These are phyloP conservation scores for Alligator mississippiensis DNA, from an alignment of 2,113 vertebrate species.

Conservation along the genomic window DNA sequence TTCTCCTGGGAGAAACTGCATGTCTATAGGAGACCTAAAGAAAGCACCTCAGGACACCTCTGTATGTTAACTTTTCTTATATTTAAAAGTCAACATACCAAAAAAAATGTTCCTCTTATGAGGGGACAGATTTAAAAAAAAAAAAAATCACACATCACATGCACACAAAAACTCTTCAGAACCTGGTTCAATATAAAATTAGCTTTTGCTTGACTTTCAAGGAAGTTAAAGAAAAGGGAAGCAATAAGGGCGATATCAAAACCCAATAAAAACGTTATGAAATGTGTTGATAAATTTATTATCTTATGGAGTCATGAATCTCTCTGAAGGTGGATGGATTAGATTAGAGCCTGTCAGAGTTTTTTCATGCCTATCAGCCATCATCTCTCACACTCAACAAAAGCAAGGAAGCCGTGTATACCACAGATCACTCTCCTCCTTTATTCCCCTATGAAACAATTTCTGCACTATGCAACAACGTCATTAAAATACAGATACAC, in stretches of 20 bases:
- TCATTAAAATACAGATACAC: too few species aligned
- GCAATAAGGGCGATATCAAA: background rate
- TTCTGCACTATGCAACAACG: too few species aligned
- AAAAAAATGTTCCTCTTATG: background rate
- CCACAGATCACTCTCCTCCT: background rate
- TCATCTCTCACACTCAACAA: background rate
- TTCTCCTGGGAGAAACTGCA: too few species aligned
- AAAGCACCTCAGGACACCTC: background rate
- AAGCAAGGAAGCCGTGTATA: background rate
- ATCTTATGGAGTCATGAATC: background rate
- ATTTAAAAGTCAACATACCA: background rate
- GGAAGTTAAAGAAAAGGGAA: background rate
- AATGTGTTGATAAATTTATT: background rate
- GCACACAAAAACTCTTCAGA: background rate
- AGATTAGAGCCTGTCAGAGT: background rate
- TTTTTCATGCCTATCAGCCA: background rate
- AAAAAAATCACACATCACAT: background rate
- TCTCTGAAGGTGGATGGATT: background rate
- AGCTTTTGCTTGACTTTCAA: background rate
- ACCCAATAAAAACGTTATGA: background rate
- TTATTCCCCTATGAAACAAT: background rate
- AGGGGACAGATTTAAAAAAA: background rate
- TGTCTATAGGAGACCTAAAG: too few species aligned
- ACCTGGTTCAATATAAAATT: background rate
- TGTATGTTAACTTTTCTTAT: background rate